Evolutionary conservation across 1,140 invertebrate species (phyloP), one percentile per base, ranked within the genome.

Genomic region (Sipha flava): DNA sequence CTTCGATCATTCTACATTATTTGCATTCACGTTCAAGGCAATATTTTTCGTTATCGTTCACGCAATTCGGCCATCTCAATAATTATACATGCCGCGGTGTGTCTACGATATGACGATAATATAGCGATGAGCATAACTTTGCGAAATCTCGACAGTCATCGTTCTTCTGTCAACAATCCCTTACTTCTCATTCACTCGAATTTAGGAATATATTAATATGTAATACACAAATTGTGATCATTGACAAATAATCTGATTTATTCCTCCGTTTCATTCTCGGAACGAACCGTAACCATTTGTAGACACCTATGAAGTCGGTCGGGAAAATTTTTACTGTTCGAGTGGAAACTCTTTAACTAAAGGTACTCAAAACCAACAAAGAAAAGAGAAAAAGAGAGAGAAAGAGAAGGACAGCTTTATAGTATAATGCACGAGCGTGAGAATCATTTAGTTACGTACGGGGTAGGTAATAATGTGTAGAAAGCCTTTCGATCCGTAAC

Each of bases 401-500:
- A n/a, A n/a, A n/a, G n/a, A n/a, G n/a, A n/a, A n/a, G n/a, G n/a
- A n/a, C n/a, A n/a, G n/a, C n/a, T n/a, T n/a, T n/a, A n/a, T n/a
- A n/a, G n/a, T n/a, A 34, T 31, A 31, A 16, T 9, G 14, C 26
- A 45, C 26, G 31, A 73, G 70, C 70, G 70, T 73, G 70, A 73
- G 70, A 73, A 73, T 73, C 70, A 49, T 73, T 73, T 73, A 73
- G 40, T 3, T n/a, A 18, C 59, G 59, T n/a, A n/a, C n/a, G 59
- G n/a, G 10, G 31, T 40, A 40, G 4, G 34, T n/a, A n/a, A n/a
- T n/a, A n/a, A n/a, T n/a, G n/a, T n/a, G n/a, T n/a, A 5, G 49
- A 9, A 34, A 34, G 70, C 18, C 45, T 73, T 49, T 73, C 18
- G 70, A 37, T 37, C 70, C 29, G 47, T 49, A 73, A 73, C 70